Percentiles rank a stretch among this genome's conserved stretches.
phyloP scores from a whole-genome alignment of 1,140 invertebrate genomes.

The Oscheius sp. region DNA sequence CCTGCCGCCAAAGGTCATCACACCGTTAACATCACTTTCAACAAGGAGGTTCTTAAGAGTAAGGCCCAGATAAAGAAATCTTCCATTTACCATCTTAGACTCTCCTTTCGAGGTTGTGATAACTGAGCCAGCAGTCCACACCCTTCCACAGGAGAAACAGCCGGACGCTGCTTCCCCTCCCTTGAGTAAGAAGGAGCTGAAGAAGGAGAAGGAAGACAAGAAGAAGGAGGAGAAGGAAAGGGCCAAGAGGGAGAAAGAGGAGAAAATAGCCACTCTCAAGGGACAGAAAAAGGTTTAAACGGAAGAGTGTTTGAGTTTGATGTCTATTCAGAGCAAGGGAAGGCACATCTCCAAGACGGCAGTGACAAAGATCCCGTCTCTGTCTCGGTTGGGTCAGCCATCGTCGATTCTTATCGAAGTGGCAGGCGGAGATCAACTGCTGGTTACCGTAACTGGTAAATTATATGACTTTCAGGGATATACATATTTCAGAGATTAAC shows the following conservation, averaged over 20 bases:
- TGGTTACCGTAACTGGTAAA: conserved; percentile 77
- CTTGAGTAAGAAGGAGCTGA: conserved; percentile 46
- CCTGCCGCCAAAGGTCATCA: conserved; percentile 61
- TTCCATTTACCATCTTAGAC: conserved; percentile 40
- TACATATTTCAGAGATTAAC: background rate
- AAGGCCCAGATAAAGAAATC: conserved; percentile 2
- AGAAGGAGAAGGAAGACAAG: conserved; percentile 46
- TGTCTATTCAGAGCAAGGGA: conserved; percentile 22
- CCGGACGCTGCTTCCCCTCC: conserved; percentile 25
- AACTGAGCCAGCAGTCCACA: conserved; percentile 34
- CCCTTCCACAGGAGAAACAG: background rate
- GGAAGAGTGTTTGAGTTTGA: background rate
- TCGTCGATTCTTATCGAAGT: conserved; percentile 84
- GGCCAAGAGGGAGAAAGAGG: conserved; percentile 49
- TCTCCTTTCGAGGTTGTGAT: conserved; percentile 58
- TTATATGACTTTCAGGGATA: conserved; percentile 15
- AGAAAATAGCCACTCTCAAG: conserved; percentile 79
- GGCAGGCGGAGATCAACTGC: conserved; percentile 78
- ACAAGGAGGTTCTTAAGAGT: conserved; percentile 63
- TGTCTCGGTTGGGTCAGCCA: conserved; percentile 81
- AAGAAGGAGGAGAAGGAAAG: conserved; percentile 44
- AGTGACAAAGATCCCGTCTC: conserved; percentile 75
- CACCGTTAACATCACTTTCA: conserved; percentile 63
- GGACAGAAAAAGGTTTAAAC: conserved; percentile 67
- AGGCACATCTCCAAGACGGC: conserved; percentile 66